Evolutionary conservation across 2,888 invertebrate species (phyloP).

Genomic region (Erpobdella octoculata): DNA sequence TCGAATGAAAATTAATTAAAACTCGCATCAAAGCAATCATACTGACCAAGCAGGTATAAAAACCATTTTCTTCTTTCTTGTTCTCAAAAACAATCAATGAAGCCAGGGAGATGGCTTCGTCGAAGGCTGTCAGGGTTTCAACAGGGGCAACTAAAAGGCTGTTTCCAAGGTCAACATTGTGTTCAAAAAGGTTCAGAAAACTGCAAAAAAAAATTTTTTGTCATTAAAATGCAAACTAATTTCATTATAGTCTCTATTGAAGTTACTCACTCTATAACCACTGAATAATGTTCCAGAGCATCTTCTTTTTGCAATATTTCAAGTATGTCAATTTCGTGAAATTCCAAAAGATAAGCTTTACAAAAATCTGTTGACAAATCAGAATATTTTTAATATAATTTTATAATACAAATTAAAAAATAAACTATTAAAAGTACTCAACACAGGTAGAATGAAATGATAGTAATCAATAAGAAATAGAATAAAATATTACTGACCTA

Average conservation of each 20-base stretch:
- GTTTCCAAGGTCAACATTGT: slow-evolving; percentile 59
- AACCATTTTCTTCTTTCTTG: not conserved
- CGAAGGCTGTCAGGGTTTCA: slow-evolving; percentile 61
- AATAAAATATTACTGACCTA: too few species aligned
- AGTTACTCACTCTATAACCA: slow-evolving; percentile 60
- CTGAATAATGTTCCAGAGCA: slow-evolving; percentile 59
- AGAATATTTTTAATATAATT: too few species aligned
- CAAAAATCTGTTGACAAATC: slow-evolving; percentile 12
- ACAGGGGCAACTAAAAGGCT: slow-evolving; percentile 63
- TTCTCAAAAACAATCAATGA: slow-evolving; percentile 55
- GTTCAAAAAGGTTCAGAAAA: slow-evolving; percentile 55
- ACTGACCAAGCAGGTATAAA: not conserved
- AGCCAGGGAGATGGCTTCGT: slow-evolving; percentile 50
- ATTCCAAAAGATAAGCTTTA: slow-evolving; percentile 9
- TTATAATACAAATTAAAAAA: too few species aligned
- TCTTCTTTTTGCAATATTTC: slow-evolving; percentile 61
- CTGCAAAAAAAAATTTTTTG: slow-evolving; percentile 41
- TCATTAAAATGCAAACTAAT: not conserved
- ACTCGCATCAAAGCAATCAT: not conserved
- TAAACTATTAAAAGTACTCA: too few species aligned
- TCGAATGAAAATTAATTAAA: not conserved
- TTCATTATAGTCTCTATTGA: not conserved
- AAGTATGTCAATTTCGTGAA: slow-evolving; percentile 56
- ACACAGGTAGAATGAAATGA: too few species aligned
- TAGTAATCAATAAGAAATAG: too few species aligned